phyloP scores from a whole-genome alignment of 2,888 invertebrate genomes.

The Sinhomidia bicolor region DNA sequence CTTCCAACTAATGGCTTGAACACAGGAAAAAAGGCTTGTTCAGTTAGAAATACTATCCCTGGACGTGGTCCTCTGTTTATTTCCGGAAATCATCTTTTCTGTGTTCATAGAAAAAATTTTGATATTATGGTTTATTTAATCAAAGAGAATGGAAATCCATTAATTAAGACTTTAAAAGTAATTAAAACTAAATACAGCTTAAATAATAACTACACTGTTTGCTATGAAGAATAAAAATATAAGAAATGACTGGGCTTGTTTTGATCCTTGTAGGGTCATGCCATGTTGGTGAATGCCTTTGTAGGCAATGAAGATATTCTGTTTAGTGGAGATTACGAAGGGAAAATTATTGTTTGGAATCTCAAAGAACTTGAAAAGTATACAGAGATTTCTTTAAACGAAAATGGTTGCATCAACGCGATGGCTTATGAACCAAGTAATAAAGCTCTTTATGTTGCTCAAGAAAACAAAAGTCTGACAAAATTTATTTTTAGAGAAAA shows the following conservation, averaged over 20 bases:
- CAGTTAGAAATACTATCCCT: constrained; percentile 81
- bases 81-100: constrained; percentile 82
- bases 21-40: constrained; percentile 58
- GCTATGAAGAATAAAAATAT: too few species aligned
- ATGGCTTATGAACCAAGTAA: constrained; percentile 80
- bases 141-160: constrained; percentile 81
- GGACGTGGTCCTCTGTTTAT: constrained; percentile 84
- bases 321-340: constrained; percentile 83
- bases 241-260: too few species aligned
- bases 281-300: constrained; percentile 52
- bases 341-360: constrained; percentile 83
- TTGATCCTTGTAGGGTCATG: constrained; percentile 60
- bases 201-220: too few species aligned
- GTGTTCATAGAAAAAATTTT: constrained; percentile 84
- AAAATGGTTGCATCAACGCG: constrained; percentile 82
- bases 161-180: constrained; percentile 70
- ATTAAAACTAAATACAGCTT: too few species aligned
- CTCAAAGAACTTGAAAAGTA: constrained; percentile 80
- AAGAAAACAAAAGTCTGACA: constrained; percentile 60
- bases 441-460: constrained; percentile 62
- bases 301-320: constrained; percentile 37
- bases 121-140: constrained; percentile 84
- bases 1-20: not conserved
- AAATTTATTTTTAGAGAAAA: constrained; percentile 22
- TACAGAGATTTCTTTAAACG: constrained; percentile 80